Evolutionary conservation across 2,888 invertebrate species (phyloP).

Genomic region (Clivina fossor): DNA sequence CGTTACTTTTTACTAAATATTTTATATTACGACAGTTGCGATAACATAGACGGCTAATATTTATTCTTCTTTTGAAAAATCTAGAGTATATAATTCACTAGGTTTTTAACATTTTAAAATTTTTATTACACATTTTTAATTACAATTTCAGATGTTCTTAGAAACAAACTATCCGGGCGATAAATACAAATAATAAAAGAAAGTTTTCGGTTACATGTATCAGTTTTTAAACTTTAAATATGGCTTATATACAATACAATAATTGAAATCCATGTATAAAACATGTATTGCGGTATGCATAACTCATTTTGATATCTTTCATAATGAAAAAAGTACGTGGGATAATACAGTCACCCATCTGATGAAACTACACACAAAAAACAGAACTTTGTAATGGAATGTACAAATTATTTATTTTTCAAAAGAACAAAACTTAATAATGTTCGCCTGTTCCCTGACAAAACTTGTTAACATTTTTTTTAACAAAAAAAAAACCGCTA

Average conservation of each 20-base stretch:
- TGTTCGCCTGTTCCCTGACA: conserved; percentile 64
- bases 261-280: conserved; percentile 5
- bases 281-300: conserved; percentile 8
- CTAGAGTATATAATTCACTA: conserved; percentile 19
- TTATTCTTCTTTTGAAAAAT: background rate
- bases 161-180: conserved; percentile 29
- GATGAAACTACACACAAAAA: conserved; percentile 45
- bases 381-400: conserved; percentile 72
- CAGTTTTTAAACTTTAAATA: conserved; percentile 9
- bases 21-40: conserved; percentile 8
- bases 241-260: conserved; percentile 26
- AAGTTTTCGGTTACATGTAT: conserved; percentile 17
- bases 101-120: conserved; percentile 25
- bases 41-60: conserved; percentile 11
- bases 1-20: conserved; percentile 9
- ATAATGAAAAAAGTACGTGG: conserved; percentile 26
- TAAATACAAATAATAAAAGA: conserved; percentile 25
- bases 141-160: conserved; percentile 26
- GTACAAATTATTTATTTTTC: conserved; percentile 74
- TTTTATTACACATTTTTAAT: conserved; percentile 32
- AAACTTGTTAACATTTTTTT: no score
- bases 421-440: no score
- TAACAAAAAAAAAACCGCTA: no score
- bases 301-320: conserved; percentile 31
- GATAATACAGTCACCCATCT: conserved; percentile 20